phyloP scores from a whole-genome alignment of 2,113 vertebrate genomes.

The Otis tarda region DNA sequence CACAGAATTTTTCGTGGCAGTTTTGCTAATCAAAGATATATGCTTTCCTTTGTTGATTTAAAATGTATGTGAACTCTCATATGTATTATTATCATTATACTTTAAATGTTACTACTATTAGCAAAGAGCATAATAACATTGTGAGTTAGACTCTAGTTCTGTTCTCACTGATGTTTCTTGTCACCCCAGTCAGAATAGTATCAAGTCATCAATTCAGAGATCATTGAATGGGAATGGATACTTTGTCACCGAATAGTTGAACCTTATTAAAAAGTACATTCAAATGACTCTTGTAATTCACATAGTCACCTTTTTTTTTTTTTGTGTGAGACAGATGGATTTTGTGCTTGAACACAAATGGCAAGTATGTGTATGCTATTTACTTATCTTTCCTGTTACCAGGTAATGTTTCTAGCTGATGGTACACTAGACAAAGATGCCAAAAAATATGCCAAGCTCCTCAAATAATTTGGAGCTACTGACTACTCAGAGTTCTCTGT shows the following conservation, averaged over 20 bases:
- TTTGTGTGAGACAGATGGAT: not conserved
- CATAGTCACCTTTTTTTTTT: not conserved
- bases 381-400: not conserved
- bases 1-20: not conserved
- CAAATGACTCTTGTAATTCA: not conserved
- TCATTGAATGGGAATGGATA: not conserved
- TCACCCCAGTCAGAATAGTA: not conserved
- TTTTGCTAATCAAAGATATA: not conserved
- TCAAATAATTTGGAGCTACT: not conserved
- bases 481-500: not conserved
- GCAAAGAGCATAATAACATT: not conserved
- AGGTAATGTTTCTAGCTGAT: not conserved
- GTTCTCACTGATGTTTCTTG: not conserved
- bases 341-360: not conserved
- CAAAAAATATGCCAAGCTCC: not conserved
- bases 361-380: not conserved
- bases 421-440: not conserved
- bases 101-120: not conserved
- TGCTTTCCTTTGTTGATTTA: not conserved
- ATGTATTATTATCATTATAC: not conserved
- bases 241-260: not conserved
- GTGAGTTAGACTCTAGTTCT: not conserved
- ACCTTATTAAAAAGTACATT: not conserved
- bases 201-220: not conserved
- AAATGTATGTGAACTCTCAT: not conserved